These are phyloP conservation scores for Myodes glareolus DNA, from an alignment of 2,113 vertebrate genomes.

Conservation along the genomic window DNA sequence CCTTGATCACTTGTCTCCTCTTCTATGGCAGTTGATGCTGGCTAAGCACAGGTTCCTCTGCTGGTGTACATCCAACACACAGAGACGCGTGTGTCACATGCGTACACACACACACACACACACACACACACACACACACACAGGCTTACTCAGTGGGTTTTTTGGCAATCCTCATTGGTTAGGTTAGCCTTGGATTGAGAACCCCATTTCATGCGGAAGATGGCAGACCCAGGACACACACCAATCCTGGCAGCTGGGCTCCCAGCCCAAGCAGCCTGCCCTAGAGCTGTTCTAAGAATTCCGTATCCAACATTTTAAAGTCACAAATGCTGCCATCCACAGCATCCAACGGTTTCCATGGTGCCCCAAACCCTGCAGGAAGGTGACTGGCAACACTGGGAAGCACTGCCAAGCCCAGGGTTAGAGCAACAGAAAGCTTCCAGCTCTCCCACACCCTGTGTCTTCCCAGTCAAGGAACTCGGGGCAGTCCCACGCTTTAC, in stretches of 20 bases:
- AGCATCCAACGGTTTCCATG: not conserved
- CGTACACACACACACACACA: too few relatives aligned
- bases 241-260: not conserved
- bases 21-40: not conserved
- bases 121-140: not conserved
- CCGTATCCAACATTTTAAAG: not conserved
- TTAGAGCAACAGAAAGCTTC: not conserved
- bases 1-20: not conserved
- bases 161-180: not conserved
- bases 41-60: not conserved
- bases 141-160: not conserved
- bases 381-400: rapidly evolving
- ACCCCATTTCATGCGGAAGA: rapidly evolving
- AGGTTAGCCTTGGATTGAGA: not conserved
- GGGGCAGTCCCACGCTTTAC: rapidly evolving
- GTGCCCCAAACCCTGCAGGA: not conserved
- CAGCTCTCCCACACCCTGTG: rapidly evolving
- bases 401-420: not conserved
- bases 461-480: not conserved
- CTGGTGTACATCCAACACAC: not conserved
- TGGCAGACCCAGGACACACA: not conserved
- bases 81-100: not conserved
- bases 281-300: rapidly evolving
- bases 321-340: not conserved
- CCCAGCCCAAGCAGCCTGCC: not conserved